phyloP scores from a whole-genome alignment of 2,797 vertebrate genomes.

The Eutrigla gurnardus region DNA sequence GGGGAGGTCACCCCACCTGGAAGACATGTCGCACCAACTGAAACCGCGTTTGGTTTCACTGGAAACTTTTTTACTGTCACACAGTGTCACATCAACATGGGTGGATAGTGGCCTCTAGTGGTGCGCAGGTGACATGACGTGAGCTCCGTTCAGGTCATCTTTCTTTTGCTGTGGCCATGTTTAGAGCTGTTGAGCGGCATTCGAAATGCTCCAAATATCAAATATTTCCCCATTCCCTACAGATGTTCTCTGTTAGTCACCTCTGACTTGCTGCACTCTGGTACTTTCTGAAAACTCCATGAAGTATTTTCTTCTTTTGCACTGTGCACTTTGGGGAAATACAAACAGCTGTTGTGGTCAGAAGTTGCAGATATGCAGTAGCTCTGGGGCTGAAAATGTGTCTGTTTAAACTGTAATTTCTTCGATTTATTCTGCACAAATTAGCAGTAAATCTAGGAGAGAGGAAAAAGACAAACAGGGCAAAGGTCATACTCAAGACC shows the following conservation, averaged over 20 bases:
- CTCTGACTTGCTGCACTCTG: conserved; percentile 15
- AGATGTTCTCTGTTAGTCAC: conserved; percentile 21
- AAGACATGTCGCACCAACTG: conserved; percentile 58
- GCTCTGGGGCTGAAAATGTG: conserved; percentile 43
- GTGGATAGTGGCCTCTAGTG: conserved; percentile 51
- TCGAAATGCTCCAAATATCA: background rate
- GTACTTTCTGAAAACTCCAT: conserved; percentile 51
- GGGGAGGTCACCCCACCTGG: conserved; percentile 69
- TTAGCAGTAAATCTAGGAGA: background rate
- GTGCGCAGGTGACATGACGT: conserved; percentile 15
- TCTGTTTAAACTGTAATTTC: conserved; percentile 17
- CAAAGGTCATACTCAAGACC: conserved; percentile 44
- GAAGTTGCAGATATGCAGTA: conserved; percentile 52
- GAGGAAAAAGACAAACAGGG: background rate
- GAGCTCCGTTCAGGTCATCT: conserved; percentile 11
- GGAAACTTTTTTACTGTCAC: conserved; percentile 52
- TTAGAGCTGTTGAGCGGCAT: too few relatives aligned
- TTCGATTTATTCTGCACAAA: background rate
- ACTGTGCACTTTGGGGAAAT: conserved; percentile 46
- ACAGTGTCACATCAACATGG: conserved; percentile 21
- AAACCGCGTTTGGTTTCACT: conserved; percentile 48
- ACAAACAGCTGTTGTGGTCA: conserved; percentile 60
- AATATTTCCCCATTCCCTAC: conserved; percentile 20
- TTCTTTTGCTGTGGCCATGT: background rate
- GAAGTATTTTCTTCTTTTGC: conserved; percentile 44